These are phyloP conservation scores for Diploscapter pachys DNA, from an alignment of 1,140 invertebrate genomes.

Conservation along the genomic window DNA sequence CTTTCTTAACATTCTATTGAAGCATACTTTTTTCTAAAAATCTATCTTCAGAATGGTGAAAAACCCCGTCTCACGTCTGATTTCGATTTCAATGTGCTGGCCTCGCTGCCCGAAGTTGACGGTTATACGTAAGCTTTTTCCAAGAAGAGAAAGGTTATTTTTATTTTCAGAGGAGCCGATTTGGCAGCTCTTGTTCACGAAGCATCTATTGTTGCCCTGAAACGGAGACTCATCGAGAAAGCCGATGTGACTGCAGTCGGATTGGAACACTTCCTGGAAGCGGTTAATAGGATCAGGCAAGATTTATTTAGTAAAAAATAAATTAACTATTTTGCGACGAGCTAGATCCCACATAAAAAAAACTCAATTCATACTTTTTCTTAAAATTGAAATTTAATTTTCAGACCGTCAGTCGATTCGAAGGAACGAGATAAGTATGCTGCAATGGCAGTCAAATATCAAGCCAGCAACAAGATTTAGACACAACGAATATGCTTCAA, in stretches of 20 bases:
- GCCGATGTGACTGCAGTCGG: conserved; percentile 60
- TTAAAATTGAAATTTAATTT: too few relatives aligned
- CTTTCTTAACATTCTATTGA: neutral
- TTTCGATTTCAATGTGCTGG: conserved; percentile 69
- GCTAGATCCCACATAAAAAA: too few relatives aligned
- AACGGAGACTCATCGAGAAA: conserved; percentile 18
- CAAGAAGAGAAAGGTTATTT: neutral
- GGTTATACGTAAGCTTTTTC: conserved; percentile 41
- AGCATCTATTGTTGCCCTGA: conserved; percentile 23
- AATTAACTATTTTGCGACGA: too few relatives aligned
- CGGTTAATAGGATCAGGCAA: too few relatives aligned
- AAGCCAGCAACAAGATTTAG: too few relatives aligned
- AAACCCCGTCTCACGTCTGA: conserved; percentile 73
- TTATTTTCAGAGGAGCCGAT: conserved; percentile 75
- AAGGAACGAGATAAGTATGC: too few relatives aligned
- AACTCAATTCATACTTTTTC: too few relatives aligned
- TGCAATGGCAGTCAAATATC: too few relatives aligned
- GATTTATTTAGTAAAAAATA: too few relatives aligned
- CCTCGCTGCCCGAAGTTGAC: conserved; percentile 29
- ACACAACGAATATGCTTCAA: too few relatives aligned
- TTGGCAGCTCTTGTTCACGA: conserved; percentile 70
- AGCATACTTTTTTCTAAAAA: conserved; percentile 13
- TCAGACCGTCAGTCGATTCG: too few relatives aligned
- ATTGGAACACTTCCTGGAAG: conserved; percentile 64
- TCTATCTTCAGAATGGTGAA: conserved; percentile 68